phyloP scores from a whole-genome alignment of 2,888 invertebrate genomes.

The Microdon myrmicae region DNA sequence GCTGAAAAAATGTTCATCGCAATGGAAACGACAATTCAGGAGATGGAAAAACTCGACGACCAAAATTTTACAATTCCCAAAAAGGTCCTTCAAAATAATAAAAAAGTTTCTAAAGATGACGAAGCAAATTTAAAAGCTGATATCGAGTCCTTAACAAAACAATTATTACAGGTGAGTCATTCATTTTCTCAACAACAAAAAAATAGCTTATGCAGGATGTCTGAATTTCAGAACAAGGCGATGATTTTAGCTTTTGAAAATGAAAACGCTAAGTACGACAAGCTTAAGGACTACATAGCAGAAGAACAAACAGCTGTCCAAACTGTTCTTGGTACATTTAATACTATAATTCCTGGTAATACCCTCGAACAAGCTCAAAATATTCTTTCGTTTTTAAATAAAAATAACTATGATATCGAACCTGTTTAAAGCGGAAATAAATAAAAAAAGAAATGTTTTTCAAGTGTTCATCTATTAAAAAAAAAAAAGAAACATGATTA shows the following conservation, averaged over 20 bases:
- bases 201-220: neutral
- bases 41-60: conserved; percentile 55
- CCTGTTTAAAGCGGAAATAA: too few relatives aligned
- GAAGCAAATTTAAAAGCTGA: conserved; percentile 53
- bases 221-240: conserved; percentile 53
- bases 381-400: too few relatives aligned
- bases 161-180: conserved; percentile 57
- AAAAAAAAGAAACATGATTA: too few relatives aligned
- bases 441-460: too few relatives aligned
- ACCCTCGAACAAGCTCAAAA: too few relatives aligned
- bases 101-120: conserved; percentile 53
- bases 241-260: conserved; percentile 53
- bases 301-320: conserved; percentile 51
- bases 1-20: conserved; percentile 53
- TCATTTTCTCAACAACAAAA: neutral
- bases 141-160: conserved; percentile 54
- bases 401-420: too few relatives aligned
- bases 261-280: conserved; percentile 45
- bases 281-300: conserved; percentile 37
- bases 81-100: conserved; percentile 58
- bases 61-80: conserved; percentile 59
- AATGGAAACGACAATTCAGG: conserved; percentile 52
- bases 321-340: conserved; percentile 27
- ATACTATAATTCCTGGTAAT: conserved; percentile 31
- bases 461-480: too few relatives aligned